Evolutionary conservation across 2,113 vertebrate species (phyloP).

Genomic region (Rhegmatorhina hoffmannsi): DNA sequence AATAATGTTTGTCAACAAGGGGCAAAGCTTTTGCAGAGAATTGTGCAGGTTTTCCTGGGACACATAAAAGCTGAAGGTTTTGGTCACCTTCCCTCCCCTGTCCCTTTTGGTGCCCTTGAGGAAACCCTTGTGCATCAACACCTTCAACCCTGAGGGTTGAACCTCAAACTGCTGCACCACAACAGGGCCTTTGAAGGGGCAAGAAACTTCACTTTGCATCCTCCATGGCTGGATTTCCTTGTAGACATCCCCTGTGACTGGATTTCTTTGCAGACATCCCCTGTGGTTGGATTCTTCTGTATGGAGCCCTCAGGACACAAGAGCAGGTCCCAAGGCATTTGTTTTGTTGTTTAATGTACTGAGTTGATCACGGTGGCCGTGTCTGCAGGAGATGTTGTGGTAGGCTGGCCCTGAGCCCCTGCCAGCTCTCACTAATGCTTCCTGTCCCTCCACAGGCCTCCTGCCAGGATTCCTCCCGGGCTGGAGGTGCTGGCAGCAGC

Average conservation of each 20-base stretch:
- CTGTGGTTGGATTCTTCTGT: not conserved
- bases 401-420: not conserved
- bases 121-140: not conserved
- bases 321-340: not conserved
- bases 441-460: constrained; percentile 18
- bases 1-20: not conserved
- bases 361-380: not conserved
- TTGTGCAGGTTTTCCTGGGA: not conserved
- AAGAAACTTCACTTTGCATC: not conserved
- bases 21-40: not conserved
- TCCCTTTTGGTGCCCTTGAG: not conserved
- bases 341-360: not conserved
- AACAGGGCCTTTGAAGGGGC: not conserved
- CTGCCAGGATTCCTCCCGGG: constrained; percentile 27
- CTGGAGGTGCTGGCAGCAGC: constrained; percentile 9
- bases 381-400: not conserved
- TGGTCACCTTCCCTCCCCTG: not conserved
- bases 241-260: not conserved
- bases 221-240: not conserved
- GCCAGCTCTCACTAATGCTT: not conserved
- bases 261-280: not conserved
- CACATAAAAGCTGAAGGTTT: not conserved
- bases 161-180: not conserved
- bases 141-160: not conserved
- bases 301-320: not conserved